A percentile compares a stretch with the other conserved stretches of the same genome.
Evolutionary conservation across 2,888 invertebrate genomes (phyloP).

Genomic region (Serripes groenlandicus): DNA sequence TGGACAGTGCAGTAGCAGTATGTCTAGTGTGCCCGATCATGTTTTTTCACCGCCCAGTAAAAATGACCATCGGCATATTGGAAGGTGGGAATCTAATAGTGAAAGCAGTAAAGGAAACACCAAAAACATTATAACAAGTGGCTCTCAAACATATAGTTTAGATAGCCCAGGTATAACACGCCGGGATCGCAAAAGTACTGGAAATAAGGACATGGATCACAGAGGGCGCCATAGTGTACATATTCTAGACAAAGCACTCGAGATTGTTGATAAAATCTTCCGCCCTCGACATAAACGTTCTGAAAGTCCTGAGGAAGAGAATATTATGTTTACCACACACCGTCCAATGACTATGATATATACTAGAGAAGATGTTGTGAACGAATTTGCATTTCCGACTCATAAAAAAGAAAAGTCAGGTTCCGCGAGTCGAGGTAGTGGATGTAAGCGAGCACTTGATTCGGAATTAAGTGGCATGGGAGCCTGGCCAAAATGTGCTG

Average conservation of each 20-base stretch:
- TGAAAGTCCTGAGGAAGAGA: slow-evolving; percentile 70
- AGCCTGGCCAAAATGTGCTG: slow-evolving; percentile 95
- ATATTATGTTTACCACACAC: slow-evolving; percentile 38
- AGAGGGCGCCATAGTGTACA: slow-evolving; percentile 75
- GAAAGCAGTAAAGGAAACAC: slow-evolving; percentile 73
- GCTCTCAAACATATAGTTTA: slow-evolving; percentile 84
- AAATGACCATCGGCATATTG: slow-evolving; percentile 26
- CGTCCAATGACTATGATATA: slow-evolving; percentile 56
- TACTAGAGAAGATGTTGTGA: slow-evolving; percentile 69
- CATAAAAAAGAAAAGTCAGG: slow-evolving; percentile 61
- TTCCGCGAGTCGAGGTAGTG: slow-evolving; percentile 55
- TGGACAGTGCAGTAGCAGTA: slow-evolving; percentile 55
- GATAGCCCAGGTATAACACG: slow-evolving; percentile 77
- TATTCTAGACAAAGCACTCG: slow-evolving; percentile 75
- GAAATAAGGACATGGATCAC: slow-evolving; percentile 66
- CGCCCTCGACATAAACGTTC: slow-evolving; percentile 73
- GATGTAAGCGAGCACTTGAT: slow-evolving; percentile 65
- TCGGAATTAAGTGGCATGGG: slow-evolving; percentile 94
- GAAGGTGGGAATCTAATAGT: slow-evolving; percentile 61
- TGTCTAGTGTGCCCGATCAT: slow-evolving; percentile 74
- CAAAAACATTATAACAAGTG: slow-evolving; percentile 80
- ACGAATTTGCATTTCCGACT: slow-evolving; percentile 71
- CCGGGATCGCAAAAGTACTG: slow-evolving; percentile 58
- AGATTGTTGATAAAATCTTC: slow-evolving; percentile 74
- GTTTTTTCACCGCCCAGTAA: slow-evolving; percentile 50